Evolutionary conservation across 1,140 invertebrate species (phyloP).

Genomic region (Pachypsylla venusta): DNA sequence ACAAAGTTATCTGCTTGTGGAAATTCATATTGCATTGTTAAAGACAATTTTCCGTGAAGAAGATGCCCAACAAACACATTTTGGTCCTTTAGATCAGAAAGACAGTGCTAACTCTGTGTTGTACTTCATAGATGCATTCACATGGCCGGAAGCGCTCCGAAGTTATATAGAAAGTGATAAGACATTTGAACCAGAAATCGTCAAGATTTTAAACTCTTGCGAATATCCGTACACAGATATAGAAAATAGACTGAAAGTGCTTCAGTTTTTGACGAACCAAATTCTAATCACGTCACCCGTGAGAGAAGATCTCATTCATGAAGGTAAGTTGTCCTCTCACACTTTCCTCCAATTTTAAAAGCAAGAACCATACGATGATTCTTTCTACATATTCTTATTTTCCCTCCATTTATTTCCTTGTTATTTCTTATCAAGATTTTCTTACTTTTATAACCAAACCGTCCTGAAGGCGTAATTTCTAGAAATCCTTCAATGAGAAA

Average conservation of each 20-base stretch:
- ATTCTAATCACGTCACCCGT: slow-evolving; percentile 88
- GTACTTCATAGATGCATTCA: slow-evolving; percentile 82
- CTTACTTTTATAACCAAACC: too few species aligned
- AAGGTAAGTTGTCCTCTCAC: slow-evolving; percentile 45
- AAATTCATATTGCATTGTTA: slow-evolving; percentile 82
- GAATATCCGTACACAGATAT: slow-evolving; percentile 82
- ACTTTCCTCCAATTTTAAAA: too few species aligned
- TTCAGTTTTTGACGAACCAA: slow-evolving; percentile 84
- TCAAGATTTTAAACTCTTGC: slow-evolving; percentile 46
- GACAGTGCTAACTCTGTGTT: slow-evolving; percentile 88
- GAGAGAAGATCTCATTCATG: slow-evolving; percentile 80
- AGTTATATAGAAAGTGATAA: slow-evolving; percentile 79
- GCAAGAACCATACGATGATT: too few species aligned
- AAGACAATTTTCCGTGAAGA: slow-evolving; percentile 86
- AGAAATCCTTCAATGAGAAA: too few species aligned
- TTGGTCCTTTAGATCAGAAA: slow-evolving; percentile 89
- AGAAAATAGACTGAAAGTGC: slow-evolving; percentile 66
- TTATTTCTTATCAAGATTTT: too few species aligned
- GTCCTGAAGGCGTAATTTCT: too few species aligned
- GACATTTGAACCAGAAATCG: slow-evolving; percentile 53
- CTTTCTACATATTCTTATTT: too few species aligned
- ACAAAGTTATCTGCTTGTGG: slow-evolving; percentile 73
- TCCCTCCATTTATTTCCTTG: too few species aligned
- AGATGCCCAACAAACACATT: slow-evolving; percentile 85
- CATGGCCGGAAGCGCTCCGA: slow-evolving; percentile 83